Base-by-base conservation (phyloP, 2,888 invertebrate species). In the Drosophila mimica region DNA sequence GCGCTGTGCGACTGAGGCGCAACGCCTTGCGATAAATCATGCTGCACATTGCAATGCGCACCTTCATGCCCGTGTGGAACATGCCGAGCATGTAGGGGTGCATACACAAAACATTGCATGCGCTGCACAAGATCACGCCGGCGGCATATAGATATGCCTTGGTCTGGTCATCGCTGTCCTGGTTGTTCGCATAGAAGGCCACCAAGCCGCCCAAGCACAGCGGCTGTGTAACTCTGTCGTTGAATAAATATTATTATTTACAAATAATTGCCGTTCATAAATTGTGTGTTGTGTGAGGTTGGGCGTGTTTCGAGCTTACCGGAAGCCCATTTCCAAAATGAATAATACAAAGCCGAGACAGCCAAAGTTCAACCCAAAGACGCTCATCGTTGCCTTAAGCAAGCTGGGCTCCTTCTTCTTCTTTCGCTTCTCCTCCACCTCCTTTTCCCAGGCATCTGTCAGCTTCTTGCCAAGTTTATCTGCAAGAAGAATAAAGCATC, bases 51-150 rank as follows among this genome's bases (percentile, higher is more conserved):
- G 96, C 95, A 3, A 96, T 94, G 77, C 96, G 93, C 68, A 96
- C 93, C 88, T 95, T 94, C 81, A 70, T 79, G 56, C 79, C 78
- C 43, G 79, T 79, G 52, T 79, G 78, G 89, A 94, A 92, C 13
- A 95, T 92, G 57, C 95, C 96, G 94, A 98, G 95, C 95, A 98
- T 97, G 91, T 97, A 97, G 0, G 97, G 97, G 93, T 99, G 99
- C 76, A 97, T 95, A n/a, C 96, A 94, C 81, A 97, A 94, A 31
- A 97, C 95, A 88, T 96, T 96, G 54, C 96, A 90, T 0, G 96
- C 95, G 0, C 97, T 97, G 87, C 96, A 96, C 25, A 96, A 83
- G 17, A 97, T 95, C 36, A 98, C 95, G 5, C 95, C 95, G 0
- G 94, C 94, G 1, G 97, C 97, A 92, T 96, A 97, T 57, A 96